These are phyloP conservation scores for Numenius phaeopus DNA, from an alignment of 2,797 vertebrate species.

Conservation along the genomic window DNA sequence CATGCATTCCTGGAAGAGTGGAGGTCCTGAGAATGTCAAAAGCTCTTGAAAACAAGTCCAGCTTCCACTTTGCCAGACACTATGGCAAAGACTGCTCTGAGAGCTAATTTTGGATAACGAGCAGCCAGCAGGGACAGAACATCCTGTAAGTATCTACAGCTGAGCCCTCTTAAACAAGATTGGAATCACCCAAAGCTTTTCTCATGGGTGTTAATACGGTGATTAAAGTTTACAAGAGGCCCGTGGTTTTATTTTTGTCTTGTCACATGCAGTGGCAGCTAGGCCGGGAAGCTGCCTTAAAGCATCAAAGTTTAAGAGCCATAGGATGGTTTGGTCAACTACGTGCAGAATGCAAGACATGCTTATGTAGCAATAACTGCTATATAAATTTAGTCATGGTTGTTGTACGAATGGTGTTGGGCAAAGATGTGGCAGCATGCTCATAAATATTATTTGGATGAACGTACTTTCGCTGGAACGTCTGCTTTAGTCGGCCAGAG, in stretches of 20 bases:
- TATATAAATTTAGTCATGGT: not conserved
- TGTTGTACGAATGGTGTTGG: not conserved
- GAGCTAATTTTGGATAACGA: conserved; percentile 73
- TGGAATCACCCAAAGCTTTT: conserved; percentile 63
- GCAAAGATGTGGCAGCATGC: not conserved
- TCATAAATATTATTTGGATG: not conserved
- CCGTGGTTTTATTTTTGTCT: conserved; percentile 67
- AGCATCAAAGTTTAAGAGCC: not conserved
- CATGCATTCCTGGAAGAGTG: conserved; percentile 46
- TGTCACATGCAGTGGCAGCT: conserved; percentile 24
- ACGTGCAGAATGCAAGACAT: not conserved
- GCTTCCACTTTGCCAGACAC: conserved; percentile 65
- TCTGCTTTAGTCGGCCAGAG: not conserved
- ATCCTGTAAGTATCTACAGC: conserved; percentile 65
- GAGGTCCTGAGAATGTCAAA: conserved; percentile 74
- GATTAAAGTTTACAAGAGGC: conserved; percentile 66
- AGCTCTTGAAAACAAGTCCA: conserved; percentile 72
- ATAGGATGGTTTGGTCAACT: not conserved
- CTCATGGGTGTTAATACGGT: conserved; percentile 64
- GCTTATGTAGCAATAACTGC: not conserved
- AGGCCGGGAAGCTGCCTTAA: conserved; percentile 9
- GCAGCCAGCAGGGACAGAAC: conserved; percentile 62
- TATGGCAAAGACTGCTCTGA: conserved; percentile 1
- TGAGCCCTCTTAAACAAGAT: conserved; percentile 61
- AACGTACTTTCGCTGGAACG: not conserved